Evolutionary conservation across 2,888 invertebrate genomes (phyloP), one percentile per base, ranked within the genome.

Genomic region (Rhorus exstirpatorius): DNA sequence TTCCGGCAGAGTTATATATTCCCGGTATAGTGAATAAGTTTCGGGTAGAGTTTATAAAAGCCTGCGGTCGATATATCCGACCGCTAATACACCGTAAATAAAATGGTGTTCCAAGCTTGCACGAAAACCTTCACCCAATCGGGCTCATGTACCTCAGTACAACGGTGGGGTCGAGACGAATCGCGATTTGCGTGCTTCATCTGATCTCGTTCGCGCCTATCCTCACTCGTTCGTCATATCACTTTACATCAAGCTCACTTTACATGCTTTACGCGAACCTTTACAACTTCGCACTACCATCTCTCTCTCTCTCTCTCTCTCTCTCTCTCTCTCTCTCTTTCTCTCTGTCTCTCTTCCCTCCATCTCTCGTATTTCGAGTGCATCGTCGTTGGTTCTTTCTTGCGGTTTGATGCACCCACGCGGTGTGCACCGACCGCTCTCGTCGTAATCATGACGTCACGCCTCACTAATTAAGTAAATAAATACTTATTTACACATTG

Each of bases 101-200:
- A 31, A 31, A 31, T 31, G 2, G 31, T 31, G 31, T 2, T 31
- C 31, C 31, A 31, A 31, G 6, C 6, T 31, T 31, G 31, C 31
- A 31, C 31, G 3, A 31, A 31, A n/a, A n/a, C n/a, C n/a, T n/a
- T n/a, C n/a, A n/a, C n/a, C n/a, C n/a, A n/a, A n/a, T n/a, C n/a
- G n/a, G n/a, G n/a, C n/a, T n/a, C n/a, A n/a, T n/a, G n/a, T n/a
- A n/a, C n/a, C n/a, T n/a, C n/a, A n/a, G n/a, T n/a, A n/a, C n/a
- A n/a, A n/a, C n/a, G n/a, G n/a, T n/a, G 53, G 41, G 58, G 1
- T 8, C 26, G 70, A 8, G 68, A 68, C 24, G 8, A 7, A 31
- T 41, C 24, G 17, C 26, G 58, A 70, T 44, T 70, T 70, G 70
- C 58, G 58, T 70, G 44, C 70, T 26, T 44, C 70, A 44, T 35